Evolutionary conservation across 2,113 vertebrate species (phyloP), one percentile per base, ranked within the genome.

Genomic region (Nicator chloris): DNA sequence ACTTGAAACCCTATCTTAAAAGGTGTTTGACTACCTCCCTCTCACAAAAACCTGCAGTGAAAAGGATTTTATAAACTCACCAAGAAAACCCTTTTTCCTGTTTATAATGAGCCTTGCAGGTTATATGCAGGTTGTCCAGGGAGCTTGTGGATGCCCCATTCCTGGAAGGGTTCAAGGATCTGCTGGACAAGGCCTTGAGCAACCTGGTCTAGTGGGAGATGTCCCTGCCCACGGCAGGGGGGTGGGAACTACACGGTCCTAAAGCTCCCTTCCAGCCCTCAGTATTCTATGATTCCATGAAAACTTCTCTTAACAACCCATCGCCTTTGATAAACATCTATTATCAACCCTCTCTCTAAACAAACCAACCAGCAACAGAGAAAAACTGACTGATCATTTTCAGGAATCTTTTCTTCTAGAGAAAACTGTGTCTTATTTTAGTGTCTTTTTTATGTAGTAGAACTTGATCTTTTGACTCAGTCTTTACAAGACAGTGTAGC

Each of bases 221-320:
- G 19, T 24, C 11, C 15, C 60, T n/a, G 60, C 28, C 16, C 23
- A 17, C 0, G 1, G 9, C 39, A n/a, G 22, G 11, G 5, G 3
- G 6, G 1, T 6, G 53, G 30, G 39, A 65, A 39, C 7, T 17
- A 2, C 10, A 24, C 11, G 33, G 11, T 51, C 33, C 14, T n/a
- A 30, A 39, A 66, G 1, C 11, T 66, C 45, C 16, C 39, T 60
- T 66, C 27, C 28, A 39, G n/a, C 11, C 4, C 6, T 45, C 21
- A 75, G 30, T 6, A 35, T 30, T 39, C 17, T n/a, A 10, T 7
- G 10, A 30, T n/a, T 45, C 23, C 33, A 22, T 30, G 24, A 72
- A 70, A 76, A 42, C 0, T 6, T 42, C 21, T 37, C 6, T 11
- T 76, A n/a, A n/a, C 22, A 56, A 47, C 4, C 1, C 2, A 39